Percentiles rank a stretch among this genome's conserved stretches.
Conservation (phyloP, 2,113 vertebrate species). For the Semnornis frantzii region DNA sequence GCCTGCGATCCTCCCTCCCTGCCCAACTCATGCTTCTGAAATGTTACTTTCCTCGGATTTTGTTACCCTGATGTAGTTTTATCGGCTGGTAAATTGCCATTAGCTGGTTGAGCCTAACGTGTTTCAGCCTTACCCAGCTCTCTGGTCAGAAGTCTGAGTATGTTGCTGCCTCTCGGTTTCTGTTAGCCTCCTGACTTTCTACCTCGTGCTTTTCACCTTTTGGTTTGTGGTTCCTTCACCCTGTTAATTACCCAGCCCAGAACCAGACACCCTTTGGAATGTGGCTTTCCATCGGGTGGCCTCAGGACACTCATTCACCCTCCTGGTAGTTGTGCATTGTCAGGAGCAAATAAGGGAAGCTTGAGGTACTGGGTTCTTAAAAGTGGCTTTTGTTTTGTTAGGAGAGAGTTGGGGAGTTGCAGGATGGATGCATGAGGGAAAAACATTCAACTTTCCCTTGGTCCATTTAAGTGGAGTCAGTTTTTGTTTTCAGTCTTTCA, state of each 20-base stretch:
- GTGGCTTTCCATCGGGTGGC: constrained; percentile 36
- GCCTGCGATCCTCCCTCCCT: background rate
- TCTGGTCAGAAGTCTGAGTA: background rate
- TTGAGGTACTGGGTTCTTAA: background rate
- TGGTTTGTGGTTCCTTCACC: constrained; percentile 32
- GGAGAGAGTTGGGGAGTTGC: background rate
- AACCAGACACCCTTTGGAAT: background rate
- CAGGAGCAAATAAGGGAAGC: background rate
- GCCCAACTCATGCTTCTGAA: rapidly evolving
- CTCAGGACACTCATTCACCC: background rate
- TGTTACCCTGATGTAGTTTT: rapidly evolving
- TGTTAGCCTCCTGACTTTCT: background rate
- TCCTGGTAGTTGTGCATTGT: background rate
- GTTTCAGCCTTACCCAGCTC: background rate
- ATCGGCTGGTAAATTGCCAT: rapidly evolving
- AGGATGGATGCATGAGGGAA: background rate
- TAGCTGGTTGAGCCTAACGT: background rate
- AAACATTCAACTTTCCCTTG: background rate
- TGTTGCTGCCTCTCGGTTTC: background rate
- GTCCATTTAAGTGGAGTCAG: rapidly evolving
- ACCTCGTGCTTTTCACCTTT: background rate
- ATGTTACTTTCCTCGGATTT: rapidly evolving
- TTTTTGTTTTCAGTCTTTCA: background rate
- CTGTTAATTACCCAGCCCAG: background rate
- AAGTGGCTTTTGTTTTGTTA: background rate